Base-by-base conservation (phyloP, 1,140 invertebrate genomes). In the Dinothrombium tinctorium region DNA sequence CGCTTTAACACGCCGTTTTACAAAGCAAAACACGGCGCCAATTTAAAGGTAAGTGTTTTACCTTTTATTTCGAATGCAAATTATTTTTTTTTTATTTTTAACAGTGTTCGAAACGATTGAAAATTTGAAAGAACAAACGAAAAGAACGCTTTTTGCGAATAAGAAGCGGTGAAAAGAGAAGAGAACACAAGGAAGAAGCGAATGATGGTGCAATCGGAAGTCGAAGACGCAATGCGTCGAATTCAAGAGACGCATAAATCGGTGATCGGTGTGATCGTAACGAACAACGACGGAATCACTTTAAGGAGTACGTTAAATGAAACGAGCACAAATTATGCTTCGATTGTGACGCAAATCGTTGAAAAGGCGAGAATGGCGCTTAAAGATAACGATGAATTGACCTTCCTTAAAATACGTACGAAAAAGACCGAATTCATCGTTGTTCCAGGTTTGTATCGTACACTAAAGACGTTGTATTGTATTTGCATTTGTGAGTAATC, bases 331-430 rank as follows among this genome's bases (percentile, higher is more conserved):
- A 42, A 17, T 28, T 42, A 45, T 42, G 40, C 33, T 1, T 17
- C 35, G 12, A 46, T 28, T 23, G 43, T 48, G n/a, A 19, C 22
- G 6, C 19, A 48, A 2, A 44, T 48, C 9, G 40, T 48, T 22
- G 43, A 48, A 19, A 41, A 23, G 12, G 38, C 42, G 6, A 37
- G 38, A 39, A 22, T 31, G n/a, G 44, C 46, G 12, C 14, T 48
- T 1, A 48, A 44, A 19, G 46, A 48, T 14, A 48, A 47, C 31
- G 46, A 46, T 40, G 46, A 48, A 24, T 20, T 48, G 2, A 47
- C 47, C 15, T 48, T 47, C 23, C 28, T 48, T 2, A 41, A 46
- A 25, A 48, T 48, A 7, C 29, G 29, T 25, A 48, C 46, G 2
- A 45, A 45, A 37, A 42, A 44, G 21, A 40, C 28, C 26, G 46